Base-by-base conservation (phyloP, 1,140 invertebrate genomes). In the Micrasema minimum region DNA sequence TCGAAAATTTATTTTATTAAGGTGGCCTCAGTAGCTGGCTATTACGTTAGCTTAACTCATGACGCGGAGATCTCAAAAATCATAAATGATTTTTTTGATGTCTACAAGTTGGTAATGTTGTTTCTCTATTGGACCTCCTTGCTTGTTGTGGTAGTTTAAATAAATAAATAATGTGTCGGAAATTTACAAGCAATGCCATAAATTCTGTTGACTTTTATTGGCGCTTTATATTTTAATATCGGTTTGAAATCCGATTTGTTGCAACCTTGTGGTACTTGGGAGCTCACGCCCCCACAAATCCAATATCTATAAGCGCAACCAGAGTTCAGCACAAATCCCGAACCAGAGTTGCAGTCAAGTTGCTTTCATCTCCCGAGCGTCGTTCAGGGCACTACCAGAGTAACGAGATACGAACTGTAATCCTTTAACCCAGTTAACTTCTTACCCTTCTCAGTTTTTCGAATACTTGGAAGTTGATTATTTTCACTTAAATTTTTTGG, bases 301-400 rank as follows among this genome's bases (percentile, higher is more conserved):
- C 55, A 59, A 59, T 59, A 59, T 18, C 55, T 41, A 59, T 41
- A 38, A 38, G 55, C 35, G 16, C 55, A 38, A 59, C 35, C 37
- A 22, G 22, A 59, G 55, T 59, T 59, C 37, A 43, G 11, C 16
- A 12, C 9, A 38, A 59, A 59, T 38, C 18, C 55, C 16, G 37
- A 38, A 16, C n/a, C 55, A 22, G 38, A 35, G 14, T 35, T 59
- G 55, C 37, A 59, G 55, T 59, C 55, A 41, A 59, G 55, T 31
- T 41, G 55, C 55, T 59, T 59, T 59, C 55, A 59, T 59, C 37
- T 59, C 55, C 18, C 18, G 55, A 59, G 55, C 55, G 37, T 41
- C 35, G 16, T 20, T 38, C 35, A 38, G 37, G 38, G 35, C 38
- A 59, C 16, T 43, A 23, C 35, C n/a, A 9, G 22, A 31, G 55